Evolutionary conservation across 2,113 vertebrate species (phyloP), one percentile per base, ranked within the genome.

Genomic region (Lagopus leucura): DNA sequence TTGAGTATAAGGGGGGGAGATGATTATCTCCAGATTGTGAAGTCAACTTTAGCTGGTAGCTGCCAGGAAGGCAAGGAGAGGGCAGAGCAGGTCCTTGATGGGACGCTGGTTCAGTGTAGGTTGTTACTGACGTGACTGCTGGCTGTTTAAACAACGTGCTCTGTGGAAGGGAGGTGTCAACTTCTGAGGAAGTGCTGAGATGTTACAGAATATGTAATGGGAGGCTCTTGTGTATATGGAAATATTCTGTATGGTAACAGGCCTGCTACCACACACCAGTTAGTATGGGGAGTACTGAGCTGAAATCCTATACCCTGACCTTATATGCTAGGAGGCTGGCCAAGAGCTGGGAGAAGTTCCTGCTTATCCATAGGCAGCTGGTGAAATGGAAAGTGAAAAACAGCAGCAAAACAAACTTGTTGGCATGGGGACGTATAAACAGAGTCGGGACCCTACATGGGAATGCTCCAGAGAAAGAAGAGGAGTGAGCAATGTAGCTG

Each of bases 41-140:
- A 77, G 67, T 43, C 86, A 25, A 3, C 73, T 80, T 52, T 57
- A 86, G 17, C 19, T 42, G 55, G 40, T 69, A 82, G n/a, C 14
- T 60, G 16, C 8, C 25, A 38, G 50, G 82, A 70, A 50, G 18
- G 77, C 76, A 77, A 34, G 14, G 43, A 64, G 38, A 74, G 80
- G 32, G 19, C 10, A 25, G 47, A 71, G 34, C n/a, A 28, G 28
- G 32, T 84, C 25, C 76, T 64, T 75, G 67, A 94, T 65, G n/a
- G 32, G 32, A 27, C 0, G 0, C 7, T 1, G 11, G 16, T 21
- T 63, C 25, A 34, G 38, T 54, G 27, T 24, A 3, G 30, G 17
- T 16, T 52, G 14, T 70, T 82, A 36, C 75, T 86, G 75, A 58
- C 16, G 11, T 52, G 57, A 22, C 22, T 83, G 34, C 22, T 63